These are phyloP conservation scores for Lycaena phlaeas DNA, from an alignment of 2,888 invertebrate genomes.

Conservation along the genomic window DNA sequence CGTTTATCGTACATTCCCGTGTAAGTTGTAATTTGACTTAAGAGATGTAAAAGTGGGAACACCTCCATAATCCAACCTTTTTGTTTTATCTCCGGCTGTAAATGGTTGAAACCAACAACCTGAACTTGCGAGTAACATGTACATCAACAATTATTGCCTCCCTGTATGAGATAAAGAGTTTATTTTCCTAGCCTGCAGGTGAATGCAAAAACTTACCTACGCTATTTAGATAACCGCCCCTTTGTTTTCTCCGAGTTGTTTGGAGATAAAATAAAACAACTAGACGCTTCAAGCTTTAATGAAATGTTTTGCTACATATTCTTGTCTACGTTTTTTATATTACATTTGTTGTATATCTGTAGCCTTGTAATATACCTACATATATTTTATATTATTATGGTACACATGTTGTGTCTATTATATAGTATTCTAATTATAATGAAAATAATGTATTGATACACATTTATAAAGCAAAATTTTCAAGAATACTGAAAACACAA, in stretches of 20 bases:
- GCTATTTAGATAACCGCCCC: conserved; percentile 29
- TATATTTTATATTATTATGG: too few species aligned
- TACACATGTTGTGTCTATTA: too few species aligned
- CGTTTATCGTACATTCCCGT: conserved; percentile 14
- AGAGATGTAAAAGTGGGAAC: conserved; percentile 23
- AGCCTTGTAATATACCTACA: too few species aligned
- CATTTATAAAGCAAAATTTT: too few species aligned
- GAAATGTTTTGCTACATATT: neutral
- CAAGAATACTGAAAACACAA: too few species aligned
- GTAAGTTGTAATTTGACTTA: conserved; percentile 20
- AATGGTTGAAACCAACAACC: conserved; percentile 28
- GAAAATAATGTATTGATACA: too few species aligned
- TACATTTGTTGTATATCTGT: too few species aligned
- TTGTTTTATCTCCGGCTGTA: conserved; percentile 25
- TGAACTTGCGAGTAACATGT: conserved; percentile 38
- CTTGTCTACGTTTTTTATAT: too few species aligned
- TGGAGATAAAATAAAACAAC: conserved; percentile 22
- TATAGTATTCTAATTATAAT: too few species aligned
- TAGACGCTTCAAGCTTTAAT: conserved; percentile 18
- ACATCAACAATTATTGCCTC: conserved; percentile 43
- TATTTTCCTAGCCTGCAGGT: conserved; percentile 34
- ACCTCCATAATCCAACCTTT: conserved; percentile 23
- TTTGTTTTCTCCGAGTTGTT: conserved; percentile 34
- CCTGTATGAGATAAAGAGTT: conserved; percentile 31
- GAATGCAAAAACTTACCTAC: conserved; percentile 40